Conservation (phyloP, 2,797 vertebrate species). For the Pseudochirops cupreus region DNA sequence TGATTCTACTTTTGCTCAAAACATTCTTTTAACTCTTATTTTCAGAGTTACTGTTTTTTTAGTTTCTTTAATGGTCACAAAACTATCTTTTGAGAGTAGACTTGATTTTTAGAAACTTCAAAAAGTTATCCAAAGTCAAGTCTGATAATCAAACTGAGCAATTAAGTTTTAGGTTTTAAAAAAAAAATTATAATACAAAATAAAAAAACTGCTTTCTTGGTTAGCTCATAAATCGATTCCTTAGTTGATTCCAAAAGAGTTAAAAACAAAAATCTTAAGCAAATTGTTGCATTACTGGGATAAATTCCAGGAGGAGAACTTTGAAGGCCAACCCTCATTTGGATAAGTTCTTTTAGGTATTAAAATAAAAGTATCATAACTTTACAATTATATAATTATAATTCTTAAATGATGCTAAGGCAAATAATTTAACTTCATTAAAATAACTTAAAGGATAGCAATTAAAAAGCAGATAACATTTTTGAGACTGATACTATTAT, state of each 20-base stretch:
- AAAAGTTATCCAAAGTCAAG: constrained; percentile 15
- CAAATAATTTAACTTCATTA: constrained; percentile 26
- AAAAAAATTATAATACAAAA: constrained; percentile 35
- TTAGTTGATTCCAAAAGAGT: neutral
- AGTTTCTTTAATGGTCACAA: neutral
- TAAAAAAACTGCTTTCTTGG: constrained; percentile 30
- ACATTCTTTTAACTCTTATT: constrained; percentile 30
- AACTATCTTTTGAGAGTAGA: constrained; percentile 14
- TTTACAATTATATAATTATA: neutral
- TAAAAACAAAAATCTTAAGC: neutral
- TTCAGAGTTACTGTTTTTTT: neutral
- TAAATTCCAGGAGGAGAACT: constrained; percentile 44
- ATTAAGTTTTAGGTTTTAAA: constrained; percentile 1
- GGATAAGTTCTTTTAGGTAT: constrained; percentile 13
- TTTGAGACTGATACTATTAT: constrained; percentile 51
- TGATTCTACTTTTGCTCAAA: constrained; percentile 22
- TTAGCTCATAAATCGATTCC: neutral
- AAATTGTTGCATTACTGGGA: constrained; percentile 12
- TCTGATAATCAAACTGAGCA: neutral
- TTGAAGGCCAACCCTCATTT: constrained; percentile 47
- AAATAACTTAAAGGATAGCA: constrained; percentile 59
- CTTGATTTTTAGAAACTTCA: neutral
- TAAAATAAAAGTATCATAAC: constrained; percentile 11
- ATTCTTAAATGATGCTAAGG: constrained; percentile 39
- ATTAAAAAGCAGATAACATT: constrained; percentile 8